Conservation (phyloP, 2,797 vertebrate genomes). For the Chelmon rostratus region DNA sequence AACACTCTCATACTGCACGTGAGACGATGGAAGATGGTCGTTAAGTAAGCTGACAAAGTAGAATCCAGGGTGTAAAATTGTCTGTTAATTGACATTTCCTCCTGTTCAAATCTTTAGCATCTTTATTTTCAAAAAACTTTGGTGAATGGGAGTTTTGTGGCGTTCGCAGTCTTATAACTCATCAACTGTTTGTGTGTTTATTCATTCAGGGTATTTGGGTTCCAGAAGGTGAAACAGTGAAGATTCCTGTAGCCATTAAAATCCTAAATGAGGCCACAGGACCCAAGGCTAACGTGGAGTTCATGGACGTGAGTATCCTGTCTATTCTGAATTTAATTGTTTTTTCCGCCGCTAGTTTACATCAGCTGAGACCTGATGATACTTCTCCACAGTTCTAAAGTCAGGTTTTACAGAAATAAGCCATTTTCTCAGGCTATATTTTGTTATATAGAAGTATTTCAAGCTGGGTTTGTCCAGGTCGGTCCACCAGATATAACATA, state of each 20-base stretch:
- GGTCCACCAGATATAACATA: neutral
- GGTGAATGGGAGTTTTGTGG: constrained; percentile 16
- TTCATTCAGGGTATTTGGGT: constrained; percentile 95
- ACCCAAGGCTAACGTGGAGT: constrained; percentile 98
- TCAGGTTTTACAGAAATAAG: neutral
- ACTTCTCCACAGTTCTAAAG: neutral
- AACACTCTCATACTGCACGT: neutral
- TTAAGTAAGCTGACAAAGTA: constrained; percentile 3
- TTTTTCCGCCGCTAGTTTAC: neutral
- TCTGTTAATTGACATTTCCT: constrained; percentile 15
- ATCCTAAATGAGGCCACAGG: constrained; percentile 97
- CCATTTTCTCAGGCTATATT: neutral
- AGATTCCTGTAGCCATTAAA: constrained; percentile 99
- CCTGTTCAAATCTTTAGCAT: constrained; percentile 16
- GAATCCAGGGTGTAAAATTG: constrained; percentile 5
- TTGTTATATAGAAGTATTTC: neutral
- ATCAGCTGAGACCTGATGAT: neutral
- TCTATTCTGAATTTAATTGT: neutral
- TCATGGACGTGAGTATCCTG: constrained; percentile 96
- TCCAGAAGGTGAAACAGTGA: constrained; percentile 97
- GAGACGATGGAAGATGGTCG: constrained; percentile 28
- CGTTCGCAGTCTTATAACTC: constrained; percentile 23
- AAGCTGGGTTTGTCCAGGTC: neutral
- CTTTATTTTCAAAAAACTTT: constrained; percentile 10
- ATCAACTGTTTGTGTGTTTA: constrained; percentile 28